Evolutionary conservation across 2,888 invertebrate genomes (phyloP).

Genomic region (Diarsia rubi): DNA sequence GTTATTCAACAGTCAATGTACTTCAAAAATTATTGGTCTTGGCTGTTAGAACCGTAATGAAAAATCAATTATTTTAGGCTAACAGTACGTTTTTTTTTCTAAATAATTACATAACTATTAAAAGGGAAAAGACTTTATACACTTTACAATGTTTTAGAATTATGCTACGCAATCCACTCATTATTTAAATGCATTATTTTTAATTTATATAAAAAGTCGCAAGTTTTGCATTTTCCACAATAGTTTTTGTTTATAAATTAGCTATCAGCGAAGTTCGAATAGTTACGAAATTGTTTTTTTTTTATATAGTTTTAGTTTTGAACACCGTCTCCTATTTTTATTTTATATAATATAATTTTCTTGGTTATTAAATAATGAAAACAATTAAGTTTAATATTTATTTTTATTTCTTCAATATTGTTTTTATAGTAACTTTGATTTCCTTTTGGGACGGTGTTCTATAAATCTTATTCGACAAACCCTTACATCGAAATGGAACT

Average conservation of each 20-base stretch:
- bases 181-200: constrained; percentile 72
- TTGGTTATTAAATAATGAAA: neutral
- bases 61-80: constrained; percentile 40
- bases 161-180: constrained; percentile 85
- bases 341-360: neutral
- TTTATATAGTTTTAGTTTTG: constrained; percentile 34
- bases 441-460: constrained; percentile 40
- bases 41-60: constrained; percentile 33
- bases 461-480: constrained; percentile 20
- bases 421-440: constrained; percentile 7
- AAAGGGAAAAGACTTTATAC: constrained; percentile 77
- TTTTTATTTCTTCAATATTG: neutral
- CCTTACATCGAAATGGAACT: constrained; percentile 47
- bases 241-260: constrained; percentile 33
- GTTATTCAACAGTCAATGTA: neutral
- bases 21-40: neutral
- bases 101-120: constrained; percentile 52
- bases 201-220: constrained; percentile 52
- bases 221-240: constrained; percentile 39
- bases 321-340: constrained; percentile 43
- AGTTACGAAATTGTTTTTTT: constrained; percentile 32
- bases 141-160: constrained; percentile 89
- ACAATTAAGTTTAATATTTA: neutral
- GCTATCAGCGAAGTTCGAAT: constrained; percentile 51
- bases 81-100: constrained; percentile 49